phyloP scores from a whole-genome alignment of 35 echinoderm and acorn worm genomes.

The Ophiothrix spiculata region DNA sequence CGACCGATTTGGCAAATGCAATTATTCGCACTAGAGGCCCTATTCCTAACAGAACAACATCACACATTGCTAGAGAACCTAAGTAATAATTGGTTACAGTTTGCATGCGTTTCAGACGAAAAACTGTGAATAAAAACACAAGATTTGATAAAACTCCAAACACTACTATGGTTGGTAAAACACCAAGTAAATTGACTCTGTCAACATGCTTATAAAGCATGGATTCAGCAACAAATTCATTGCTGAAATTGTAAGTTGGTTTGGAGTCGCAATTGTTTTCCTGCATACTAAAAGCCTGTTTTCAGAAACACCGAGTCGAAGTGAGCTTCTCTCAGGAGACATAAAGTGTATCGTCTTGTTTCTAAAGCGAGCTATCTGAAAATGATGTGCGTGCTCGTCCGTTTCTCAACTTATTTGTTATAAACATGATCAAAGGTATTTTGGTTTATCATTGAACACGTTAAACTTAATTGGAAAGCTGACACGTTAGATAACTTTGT shows the following conservation, averaged over 20 bases:
- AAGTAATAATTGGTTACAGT: not conserved
- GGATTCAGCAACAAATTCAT: not conserved
- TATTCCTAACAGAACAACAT: not conserved
- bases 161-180: not conserved
- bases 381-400: not conserved
- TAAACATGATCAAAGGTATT: not conserved
- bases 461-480: not conserved
- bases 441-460: not conserved
- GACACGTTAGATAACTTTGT: not conserved
- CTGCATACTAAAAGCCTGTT: not conserved
- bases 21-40: not conserved
- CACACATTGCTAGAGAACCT: not conserved
- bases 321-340: not conserved
- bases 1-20: not conserved
- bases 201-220: not conserved
- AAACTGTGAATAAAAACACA: not conserved
- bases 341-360: not conserved
- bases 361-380: not conserved
- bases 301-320: not conserved
- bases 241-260: not conserved
- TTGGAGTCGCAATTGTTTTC: not conserved
- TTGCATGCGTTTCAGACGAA: not conserved
- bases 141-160: not conserved
- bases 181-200: not conserved
- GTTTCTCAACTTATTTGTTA: not conserved